Base-by-base conservation (phyloP, 2,888 invertebrate species). In the Hemistola chrysoprasaria region DNA sequence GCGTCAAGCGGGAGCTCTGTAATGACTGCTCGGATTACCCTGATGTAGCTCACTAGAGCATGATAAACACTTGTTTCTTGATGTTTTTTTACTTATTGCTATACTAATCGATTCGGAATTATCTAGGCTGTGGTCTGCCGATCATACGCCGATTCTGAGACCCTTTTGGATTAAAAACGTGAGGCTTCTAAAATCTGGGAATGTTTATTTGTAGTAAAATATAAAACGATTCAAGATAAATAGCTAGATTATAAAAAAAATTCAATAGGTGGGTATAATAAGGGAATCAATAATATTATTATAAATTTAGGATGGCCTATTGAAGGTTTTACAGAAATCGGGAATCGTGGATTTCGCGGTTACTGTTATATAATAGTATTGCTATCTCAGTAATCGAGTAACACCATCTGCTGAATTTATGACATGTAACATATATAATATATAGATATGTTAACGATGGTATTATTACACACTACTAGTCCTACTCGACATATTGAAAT, bases 21-120 rank as follows among this genome's bases (percentile, higher is more conserved):
- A 29, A 42, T 57, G 56, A 50, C 46, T 29, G 44, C 51, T 51
- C 36, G 38, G 59, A 54, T 59, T 51, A 64, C 53, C 46, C 47
- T 52, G 71, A 74, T 73, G 60, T 74, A 75, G 76, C 59, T 68
- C 71, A 79, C 59, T 75, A 70, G 80, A 78, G 73, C 81, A 74
- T 73, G 62, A 71, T 65, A n/a, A n/a, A n/a, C n/a, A 52, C 42
- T 55, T 34, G 34, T 38, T 40, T 44, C 39, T 53, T 56, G n/a
- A n/a, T n/a, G 40, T 52, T 56, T 60, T 58, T 64, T 62, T 60
- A 50, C 51, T 39, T 55, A 50, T 62, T 53, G 43, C 45, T 44
- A 44, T 53, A 52, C 57, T 65, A 70, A 76, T 69, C 64, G 66
- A 71, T 69, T 72, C 55, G 56, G 50, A 64, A 57, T 59, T 60